These are phyloP conservation scores for Epistrophe grossulariae DNA, from an alignment of 2,888 invertebrate genomes.

Conservation along the genomic window DNA sequence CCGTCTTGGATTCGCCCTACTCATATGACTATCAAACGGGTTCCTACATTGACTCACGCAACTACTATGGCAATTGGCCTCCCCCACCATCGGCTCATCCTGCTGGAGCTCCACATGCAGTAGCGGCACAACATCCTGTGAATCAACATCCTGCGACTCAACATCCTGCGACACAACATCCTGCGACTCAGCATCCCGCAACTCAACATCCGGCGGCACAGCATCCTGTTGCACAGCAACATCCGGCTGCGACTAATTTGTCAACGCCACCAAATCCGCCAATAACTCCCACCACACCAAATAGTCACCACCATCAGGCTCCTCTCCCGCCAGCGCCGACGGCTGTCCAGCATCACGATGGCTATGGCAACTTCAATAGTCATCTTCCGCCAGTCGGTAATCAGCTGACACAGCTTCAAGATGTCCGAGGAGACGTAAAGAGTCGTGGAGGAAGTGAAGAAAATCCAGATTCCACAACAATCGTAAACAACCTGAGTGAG, in stretches of 20 bases:
- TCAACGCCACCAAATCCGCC: slow-evolving; percentile 82
- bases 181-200: slow-evolving; percentile 82
- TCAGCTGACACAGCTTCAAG: slow-evolving; percentile 79
- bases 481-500: slow-evolving; percentile 84
- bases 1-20: slow-evolving; percentile 90
- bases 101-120: slow-evolving; percentile 79
- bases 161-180: slow-evolving; percentile 81
- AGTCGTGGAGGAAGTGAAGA: slow-evolving; percentile 85
- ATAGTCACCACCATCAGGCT: slow-evolving; percentile 78
- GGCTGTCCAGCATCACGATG: slow-evolving; percentile 78
- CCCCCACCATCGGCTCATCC: slow-evolving; percentile 85
- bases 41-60: slow-evolving; percentile 86
- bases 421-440: slow-evolving; percentile 82
- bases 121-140: slow-evolving; percentile 79
- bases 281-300: slow-evolving; percentile 79
- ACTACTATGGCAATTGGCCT: slow-evolving; percentile 87
- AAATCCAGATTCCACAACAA: slow-evolving; percentile 91
- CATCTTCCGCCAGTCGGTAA: slow-evolving; percentile 78
- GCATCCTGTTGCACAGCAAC: slow-evolving; percentile 59
- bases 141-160: slow-evolving; percentile 77
- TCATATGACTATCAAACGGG: slow-evolving; percentile 86
- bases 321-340: slow-evolving; percentile 76
- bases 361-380: slow-evolving; percentile 79
- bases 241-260: slow-evolving; percentile 81
- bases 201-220: slow-evolving; percentile 78